Percentiles rank a stretch among this genome's conserved stretches.
Evolutionary conservation across 2,113 vertebrate genomes (phyloP).

Genomic region (Aphyosemion australe): DNA sequence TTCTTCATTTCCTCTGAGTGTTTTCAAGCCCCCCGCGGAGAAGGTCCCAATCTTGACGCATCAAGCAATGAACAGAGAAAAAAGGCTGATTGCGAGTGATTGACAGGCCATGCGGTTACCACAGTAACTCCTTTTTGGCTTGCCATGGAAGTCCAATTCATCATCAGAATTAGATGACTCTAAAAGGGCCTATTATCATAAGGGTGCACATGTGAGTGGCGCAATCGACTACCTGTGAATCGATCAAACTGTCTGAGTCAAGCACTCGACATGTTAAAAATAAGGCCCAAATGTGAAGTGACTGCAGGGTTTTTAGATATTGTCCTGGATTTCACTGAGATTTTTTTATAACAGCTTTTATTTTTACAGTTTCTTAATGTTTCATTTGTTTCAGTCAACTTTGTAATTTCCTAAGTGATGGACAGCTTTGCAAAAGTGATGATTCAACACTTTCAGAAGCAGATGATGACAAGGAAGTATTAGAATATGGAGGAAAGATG

Average conservation of each 20-base stretch:
- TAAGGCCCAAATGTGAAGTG: constrained; percentile 14
- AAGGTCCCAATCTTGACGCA: constrained; percentile 82
- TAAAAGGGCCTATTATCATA: constrained; percentile 77
- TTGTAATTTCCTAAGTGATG: neutral
- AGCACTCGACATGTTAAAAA: constrained; percentile 57
- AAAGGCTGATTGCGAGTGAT: constrained; percentile 84
- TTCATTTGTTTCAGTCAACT: neutral
- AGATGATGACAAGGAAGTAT: neutral
- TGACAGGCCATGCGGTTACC: constrained; percentile 81
- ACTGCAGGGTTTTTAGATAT: constrained; percentile 27
- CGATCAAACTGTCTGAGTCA: constrained; percentile 62
- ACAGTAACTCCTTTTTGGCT: constrained; percentile 81
- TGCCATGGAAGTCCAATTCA: constrained; percentile 79
- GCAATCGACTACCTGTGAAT: constrained; percentile 69
- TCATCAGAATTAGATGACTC: constrained; percentile 79
- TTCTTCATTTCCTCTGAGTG: constrained; percentile 80
- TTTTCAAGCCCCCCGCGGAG: constrained; percentile 75
- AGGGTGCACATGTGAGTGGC: constrained; percentile 65
- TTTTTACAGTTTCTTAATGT: neutral
- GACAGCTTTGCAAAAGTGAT: constrained; percentile 19
- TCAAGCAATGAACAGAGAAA: constrained; percentile 78
- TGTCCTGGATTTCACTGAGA: constrained; percentile 9
- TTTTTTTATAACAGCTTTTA: constrained; percentile 23
- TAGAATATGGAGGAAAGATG: neutral
- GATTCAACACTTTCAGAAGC: constrained; percentile 19